Base-by-base conservation (phyloP, 2,797 vertebrate species). In the Anableps anableps region DNA sequence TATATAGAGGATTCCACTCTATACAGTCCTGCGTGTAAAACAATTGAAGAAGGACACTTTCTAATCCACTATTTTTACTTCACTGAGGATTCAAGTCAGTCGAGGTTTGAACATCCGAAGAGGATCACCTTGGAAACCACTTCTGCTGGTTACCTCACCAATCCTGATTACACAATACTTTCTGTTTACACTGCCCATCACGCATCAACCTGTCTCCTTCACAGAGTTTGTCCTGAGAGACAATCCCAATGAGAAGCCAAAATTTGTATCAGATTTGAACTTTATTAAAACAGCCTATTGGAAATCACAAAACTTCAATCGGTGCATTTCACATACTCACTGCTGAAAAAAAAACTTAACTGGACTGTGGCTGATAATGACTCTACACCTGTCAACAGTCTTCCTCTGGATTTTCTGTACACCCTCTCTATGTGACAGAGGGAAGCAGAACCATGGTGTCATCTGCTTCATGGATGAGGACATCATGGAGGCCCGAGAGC, bases 401-500 rank as follows among this genome's bases (percentile, higher is more conserved):
- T 81, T 74, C 74, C 80, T 78, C 85, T 91, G 86, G 88, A 82
- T 89, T 64, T 90, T 89, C 80, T 85, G 76, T 80, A 78, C 88
- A 73, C 68, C 80, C 79, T 82, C 80, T 86, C 80, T 17, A 19
- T 74, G 80, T 91, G 90, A 93, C 91, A 86, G 90, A 75, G 80
- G 90, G 79, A 75, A 85, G 79, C 78, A 78, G 84, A 80, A 79
- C 86, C 66, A 62, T 34, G 3, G 80, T 89, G 93, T 90, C 92
- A 89, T 86, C 88, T 85, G 87, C 89, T 91, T 92, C 93, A 90
- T 89, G 91, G 93, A 90, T 92, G 90, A 95, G 91, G 87, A 91
- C 90, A 77, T 92, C 84, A 86, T 86, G 82, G 82, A 90, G 89
- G 87, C 88, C 91, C 50, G 29, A 89, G 87, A 90, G 80, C 88